Base-by-base conservation (phyloP, 1,140 invertebrate species). In the Drosophila pseudoananassae region DNA sequence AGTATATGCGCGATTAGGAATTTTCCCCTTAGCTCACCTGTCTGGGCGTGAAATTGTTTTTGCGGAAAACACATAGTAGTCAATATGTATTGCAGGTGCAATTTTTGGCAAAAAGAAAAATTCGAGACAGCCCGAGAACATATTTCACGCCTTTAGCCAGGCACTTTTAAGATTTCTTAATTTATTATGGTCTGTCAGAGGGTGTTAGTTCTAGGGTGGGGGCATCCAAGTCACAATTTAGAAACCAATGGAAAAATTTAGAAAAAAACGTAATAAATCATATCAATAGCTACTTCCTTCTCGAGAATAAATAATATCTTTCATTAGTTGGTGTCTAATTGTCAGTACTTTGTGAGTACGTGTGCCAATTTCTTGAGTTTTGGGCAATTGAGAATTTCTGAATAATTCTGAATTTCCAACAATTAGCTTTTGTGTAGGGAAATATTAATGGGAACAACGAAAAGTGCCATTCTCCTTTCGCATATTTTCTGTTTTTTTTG, bases 241-340 rank as follows among this genome's bases (percentile, higher is more conserved):
- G 6, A n/a, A 43, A 14, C 2, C 40, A 15, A 14, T 43, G 40
- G 40, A 43, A 43, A 43, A 15, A 36, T 36, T 12, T 15, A 43
- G 40, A 14, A 14, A 15, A 43, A 43, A n/a, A 14, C n/a, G 3
- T 40, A 12, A 36, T 36, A 12, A 36, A 36, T 36, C 33, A 36
- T 12, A 36, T 36, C 0, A 4, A 36, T 20, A 20, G 20, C 0
- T 12, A 4, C 10, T 36, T 36, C 10, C 10, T 36, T 36, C 33
- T n/a, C 2, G 10, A 36, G 14, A 17, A 15, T 43, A 17, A 43
- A 43, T 8, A 15, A 43, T 12, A 15, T 47, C 10, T 47, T 20
- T 49, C 20, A 85, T 84, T 77, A 61, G 56, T 61, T 15, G 66
- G 52, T 65, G 8, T 12, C 68, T 87, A 81, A 81, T 81, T 81